phyloP scores from a whole-genome alignment of 2,113 vertebrate species.

The Oreocharis arfaki region DNA sequence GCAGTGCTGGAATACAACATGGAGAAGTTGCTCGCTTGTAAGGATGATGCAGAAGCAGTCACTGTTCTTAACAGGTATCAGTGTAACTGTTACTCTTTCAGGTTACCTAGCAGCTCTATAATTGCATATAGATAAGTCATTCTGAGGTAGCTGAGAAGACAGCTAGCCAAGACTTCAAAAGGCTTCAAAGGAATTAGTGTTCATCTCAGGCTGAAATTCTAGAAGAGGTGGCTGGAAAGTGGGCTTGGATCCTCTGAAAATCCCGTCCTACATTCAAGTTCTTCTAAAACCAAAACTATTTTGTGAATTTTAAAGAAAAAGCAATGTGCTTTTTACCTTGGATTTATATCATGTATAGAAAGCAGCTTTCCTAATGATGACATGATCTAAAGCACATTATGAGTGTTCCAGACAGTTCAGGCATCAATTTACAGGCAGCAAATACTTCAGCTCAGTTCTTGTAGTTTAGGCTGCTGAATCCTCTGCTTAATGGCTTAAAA shows the following conservation, averaged over 20 bases:
- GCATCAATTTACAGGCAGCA: background rate
- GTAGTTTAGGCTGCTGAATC: background rate
- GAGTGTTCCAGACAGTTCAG: background rate
- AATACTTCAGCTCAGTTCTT: background rate
- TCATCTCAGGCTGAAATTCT: background rate
- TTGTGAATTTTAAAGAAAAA: background rate
- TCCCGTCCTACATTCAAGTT: background rate
- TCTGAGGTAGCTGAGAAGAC: background rate
- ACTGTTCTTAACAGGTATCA: slow-evolving; percentile 91
- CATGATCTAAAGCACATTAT: background rate
- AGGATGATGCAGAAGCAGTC: slow-evolving; percentile 93
- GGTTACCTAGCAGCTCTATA: background rate
- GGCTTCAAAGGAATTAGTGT: background rate
- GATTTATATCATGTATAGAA: background rate
- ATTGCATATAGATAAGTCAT: background rate
- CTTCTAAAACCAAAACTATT: background rate
- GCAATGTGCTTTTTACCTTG: background rate
- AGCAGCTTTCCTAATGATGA: background rate
- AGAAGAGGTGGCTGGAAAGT: background rate
- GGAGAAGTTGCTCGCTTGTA: slow-evolving; percentile 88
- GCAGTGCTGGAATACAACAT: slow-evolving; percentile 94
- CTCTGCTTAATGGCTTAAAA: background rate
- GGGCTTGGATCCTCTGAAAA: background rate
- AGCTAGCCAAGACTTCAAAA: background rate
- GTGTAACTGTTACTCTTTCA: background rate